Conservation (phyloP, 2,113 vertebrate genomes). For the Barbus barbus region DNA sequence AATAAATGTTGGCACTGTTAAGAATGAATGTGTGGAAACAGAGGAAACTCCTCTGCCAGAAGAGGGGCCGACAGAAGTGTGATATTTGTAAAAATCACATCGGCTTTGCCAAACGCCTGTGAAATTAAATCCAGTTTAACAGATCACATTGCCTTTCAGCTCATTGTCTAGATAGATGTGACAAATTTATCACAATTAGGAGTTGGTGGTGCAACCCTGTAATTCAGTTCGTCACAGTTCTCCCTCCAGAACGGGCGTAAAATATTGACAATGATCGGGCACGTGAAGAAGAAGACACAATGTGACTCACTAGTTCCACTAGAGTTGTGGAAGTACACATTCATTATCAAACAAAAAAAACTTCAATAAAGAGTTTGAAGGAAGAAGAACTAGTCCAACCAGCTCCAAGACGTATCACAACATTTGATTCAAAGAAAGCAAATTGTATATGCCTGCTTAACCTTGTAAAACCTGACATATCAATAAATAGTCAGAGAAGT, state of each 20-base stretch:
- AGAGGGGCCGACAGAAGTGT: conserved; percentile 11
- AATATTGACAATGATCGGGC: neutral
- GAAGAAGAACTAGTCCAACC: neutral
- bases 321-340: neutral
- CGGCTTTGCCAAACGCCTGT: conserved; percentile 33
- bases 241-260: neutral
- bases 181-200: conserved; percentile 35
- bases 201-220: conserved; percentile 14
- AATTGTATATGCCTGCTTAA: too few relatives aligned
- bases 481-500: neutral
- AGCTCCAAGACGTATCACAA: neutral
- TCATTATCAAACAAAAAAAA: too few relatives aligned
- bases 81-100: conserved; percentile 13
- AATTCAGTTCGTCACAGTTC: conserved; percentile 15
- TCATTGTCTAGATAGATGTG: conserved; percentile 21
- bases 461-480: neutral
- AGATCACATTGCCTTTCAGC: conserved; percentile 26
- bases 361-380: too few relatives aligned
- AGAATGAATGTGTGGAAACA: neutral
- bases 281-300: neutral
- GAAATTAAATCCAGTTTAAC: conserved; percentile 40
- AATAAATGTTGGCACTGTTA: conserved; percentile 28
- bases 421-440: neutral
- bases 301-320: neutral
- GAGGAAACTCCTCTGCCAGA: conserved; percentile 21